Base-by-base conservation (phyloP, 1,140 invertebrate species). In the Stenopsyche tienmushanensis region DNA sequence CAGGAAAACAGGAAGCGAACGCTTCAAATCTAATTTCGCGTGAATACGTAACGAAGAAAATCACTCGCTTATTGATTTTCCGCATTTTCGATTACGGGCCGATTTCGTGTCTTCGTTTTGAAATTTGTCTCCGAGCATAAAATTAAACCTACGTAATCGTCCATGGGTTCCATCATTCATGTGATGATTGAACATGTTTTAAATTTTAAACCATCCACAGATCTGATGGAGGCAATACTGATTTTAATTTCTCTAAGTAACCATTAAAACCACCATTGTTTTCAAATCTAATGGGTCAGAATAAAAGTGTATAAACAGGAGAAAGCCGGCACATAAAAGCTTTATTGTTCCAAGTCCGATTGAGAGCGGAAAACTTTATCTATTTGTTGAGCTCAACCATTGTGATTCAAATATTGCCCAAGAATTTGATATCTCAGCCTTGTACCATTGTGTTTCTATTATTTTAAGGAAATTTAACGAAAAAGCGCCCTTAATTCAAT, bases 1-100 rank as follows among this genome's bases (percentile, higher is more conserved):
- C 21, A 10, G 54, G 39, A 57, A 57, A 42, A 42, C 54, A 23
- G 54, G 54, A 57, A 41, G 54, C 54, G 54, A 42, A 15, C n/a
- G 54, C 20, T 57, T 39, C 54, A 24, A 57, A 57, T 57, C 54
- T 57, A 57, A 57, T 57, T 57, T 57, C 10, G 39, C 54, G 54
- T 39, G 54, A 57, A 55, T 55, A 39, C 52, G 29, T 34, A 55
- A 55, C 52, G 52, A 55, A 39, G 25, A 39, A 55, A 55, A 57
- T 57, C 54, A 34, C 13, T 57, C 54, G 34, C 1, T 42, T 57
- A 57, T 57, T 42, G 54, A 57, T 57, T 57, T 57, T 57, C 34
- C 7, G 34, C 54, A 42, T 57, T 57, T 57, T 21, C 54, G 9
- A 57, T 57, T 57, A 57, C 34, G 29, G 15, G 54, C 42, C 54